These are phyloP conservation scores for Cathartes aura DNA, from an alignment of 2,113 vertebrate genomes.

Conservation along the genomic window DNA sequence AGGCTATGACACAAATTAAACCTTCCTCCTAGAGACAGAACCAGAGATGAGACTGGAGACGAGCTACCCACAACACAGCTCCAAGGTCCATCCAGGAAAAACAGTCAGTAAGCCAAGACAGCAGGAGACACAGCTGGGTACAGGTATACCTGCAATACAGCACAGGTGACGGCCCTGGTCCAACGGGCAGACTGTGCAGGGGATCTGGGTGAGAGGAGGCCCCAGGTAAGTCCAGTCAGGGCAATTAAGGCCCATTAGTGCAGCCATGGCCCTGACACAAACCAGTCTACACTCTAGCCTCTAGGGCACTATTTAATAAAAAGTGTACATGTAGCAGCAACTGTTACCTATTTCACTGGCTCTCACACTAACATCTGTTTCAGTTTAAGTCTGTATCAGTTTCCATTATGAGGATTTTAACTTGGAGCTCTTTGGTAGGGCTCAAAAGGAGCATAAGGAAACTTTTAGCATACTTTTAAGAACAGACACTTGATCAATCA, in stretches of 20 bases:
- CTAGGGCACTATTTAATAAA: not conserved
- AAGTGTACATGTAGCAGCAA: not conserved
- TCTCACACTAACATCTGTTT: constrained; percentile 4
- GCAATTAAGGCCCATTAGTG: not conserved
- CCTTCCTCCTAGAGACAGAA: not conserved
- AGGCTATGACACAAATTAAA: not conserved
- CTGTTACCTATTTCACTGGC: not conserved
- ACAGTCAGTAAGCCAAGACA: rapidly evolving
- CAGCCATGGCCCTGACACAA: not conserved
- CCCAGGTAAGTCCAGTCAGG: no score
- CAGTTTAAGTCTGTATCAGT: not conserved
- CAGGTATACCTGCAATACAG: not conserved
- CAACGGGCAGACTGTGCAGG: rapidly evolving
- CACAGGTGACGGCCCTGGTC: not conserved
- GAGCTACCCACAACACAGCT: not conserved
- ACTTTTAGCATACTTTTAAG: not conserved
- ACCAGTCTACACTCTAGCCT: not conserved
- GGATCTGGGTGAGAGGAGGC: not conserved
- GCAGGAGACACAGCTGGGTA: not conserved
- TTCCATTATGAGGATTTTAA: not conserved
- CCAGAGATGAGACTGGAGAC: not conserved
- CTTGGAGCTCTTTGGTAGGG: not conserved
- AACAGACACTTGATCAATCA: not conserved
- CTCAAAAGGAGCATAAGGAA: not conserved
- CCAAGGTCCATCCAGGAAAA: not conserved